Conservation (phyloP, 2,797 vertebrate species). For the Phoeniculus purpureus region DNA sequence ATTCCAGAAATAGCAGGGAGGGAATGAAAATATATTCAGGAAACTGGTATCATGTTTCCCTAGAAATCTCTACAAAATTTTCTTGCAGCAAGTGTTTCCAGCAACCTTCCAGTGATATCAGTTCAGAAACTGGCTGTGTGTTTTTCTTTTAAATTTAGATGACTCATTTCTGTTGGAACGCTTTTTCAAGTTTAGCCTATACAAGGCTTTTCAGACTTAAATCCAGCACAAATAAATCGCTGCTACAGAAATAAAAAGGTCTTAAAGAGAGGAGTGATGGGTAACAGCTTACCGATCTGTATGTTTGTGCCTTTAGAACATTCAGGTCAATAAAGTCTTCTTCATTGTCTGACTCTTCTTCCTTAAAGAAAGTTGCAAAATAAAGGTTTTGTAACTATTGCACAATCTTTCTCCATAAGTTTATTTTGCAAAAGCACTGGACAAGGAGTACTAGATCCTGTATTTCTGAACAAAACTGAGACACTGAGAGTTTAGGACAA, state of each 20-base stretch:
- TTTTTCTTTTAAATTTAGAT: neutral
- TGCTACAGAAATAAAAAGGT: neutral
- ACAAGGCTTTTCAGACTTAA: neutral
- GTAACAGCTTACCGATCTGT: slow-evolving; percentile 81
- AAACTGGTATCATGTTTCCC: neutral
- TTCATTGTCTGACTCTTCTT: slow-evolving; percentile 89
- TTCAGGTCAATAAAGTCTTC: slow-evolving; percentile 91
- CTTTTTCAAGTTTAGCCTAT: neutral
- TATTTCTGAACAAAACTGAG: neutral
- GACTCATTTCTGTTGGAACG: neutral
- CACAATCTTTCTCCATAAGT: neutral
- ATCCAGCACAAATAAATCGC: neutral
- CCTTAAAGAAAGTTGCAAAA: slow-evolving; percentile 77
- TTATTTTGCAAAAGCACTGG: neutral
- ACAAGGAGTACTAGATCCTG: neutral
- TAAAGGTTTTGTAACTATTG: neutral
- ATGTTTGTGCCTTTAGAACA: slow-evolving; percentile 86
- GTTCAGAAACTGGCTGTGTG: neutral
- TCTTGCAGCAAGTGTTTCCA: neutral
- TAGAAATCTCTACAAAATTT: neutral
- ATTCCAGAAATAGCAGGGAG: neutral
- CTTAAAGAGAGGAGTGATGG: neutral
- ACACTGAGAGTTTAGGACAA: neutral
- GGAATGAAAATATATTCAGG: neutral
- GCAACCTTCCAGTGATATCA: neutral